These are phyloP conservation scores for Campoletis sonorensis DNA, from an alignment of 1,140 invertebrate species.

Conservation along the genomic window DNA sequence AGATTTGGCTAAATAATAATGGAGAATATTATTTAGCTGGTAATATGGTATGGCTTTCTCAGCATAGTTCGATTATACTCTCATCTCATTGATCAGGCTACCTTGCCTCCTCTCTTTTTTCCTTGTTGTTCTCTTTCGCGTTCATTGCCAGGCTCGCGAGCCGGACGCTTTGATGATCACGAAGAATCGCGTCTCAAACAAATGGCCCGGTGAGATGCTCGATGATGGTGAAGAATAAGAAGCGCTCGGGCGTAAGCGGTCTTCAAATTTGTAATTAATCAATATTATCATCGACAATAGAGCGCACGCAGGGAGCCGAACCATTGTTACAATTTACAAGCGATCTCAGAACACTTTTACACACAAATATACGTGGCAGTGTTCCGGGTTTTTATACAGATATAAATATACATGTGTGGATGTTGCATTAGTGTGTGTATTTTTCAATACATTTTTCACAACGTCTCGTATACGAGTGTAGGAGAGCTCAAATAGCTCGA, in stretches of 20 bases:
- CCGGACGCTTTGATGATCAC: slow-evolving; percentile 38
- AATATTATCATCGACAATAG: slow-evolving; percentile 72
- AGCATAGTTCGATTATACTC: slow-evolving; percentile 18
- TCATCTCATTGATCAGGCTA: slow-evolving; percentile 5
- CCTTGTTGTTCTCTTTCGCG: neutral
- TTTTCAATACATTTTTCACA: neutral
- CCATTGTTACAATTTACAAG: slow-evolving; percentile 68
- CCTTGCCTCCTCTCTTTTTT: neutral
- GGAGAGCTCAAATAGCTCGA: slow-evolving; percentile 40
- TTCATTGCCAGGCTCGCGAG: neutral
- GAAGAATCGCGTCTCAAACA: slow-evolving; percentile 37
- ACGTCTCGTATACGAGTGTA: neutral
- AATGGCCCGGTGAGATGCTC: slow-evolving; percentile 17
- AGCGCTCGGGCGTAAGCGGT: slow-evolving; percentile 51
- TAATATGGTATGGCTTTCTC: neutral
- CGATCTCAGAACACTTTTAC: slow-evolving; percentile 25
- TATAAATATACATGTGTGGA: slow-evolving; percentile 7
- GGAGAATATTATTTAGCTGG: neutral
- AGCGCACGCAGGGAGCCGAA: slow-evolving; percentile 51
- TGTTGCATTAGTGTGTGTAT: neutral
- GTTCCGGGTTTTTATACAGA: neutral
- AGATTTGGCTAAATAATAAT: too few species aligned
- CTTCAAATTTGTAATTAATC: slow-evolving; percentile 68
- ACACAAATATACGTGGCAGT: neutral
- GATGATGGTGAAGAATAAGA: slow-evolving; percentile 56